Conservation (phyloP, 2,797 vertebrate genomes). For the Neosilurus mollespiculum region DNA sequence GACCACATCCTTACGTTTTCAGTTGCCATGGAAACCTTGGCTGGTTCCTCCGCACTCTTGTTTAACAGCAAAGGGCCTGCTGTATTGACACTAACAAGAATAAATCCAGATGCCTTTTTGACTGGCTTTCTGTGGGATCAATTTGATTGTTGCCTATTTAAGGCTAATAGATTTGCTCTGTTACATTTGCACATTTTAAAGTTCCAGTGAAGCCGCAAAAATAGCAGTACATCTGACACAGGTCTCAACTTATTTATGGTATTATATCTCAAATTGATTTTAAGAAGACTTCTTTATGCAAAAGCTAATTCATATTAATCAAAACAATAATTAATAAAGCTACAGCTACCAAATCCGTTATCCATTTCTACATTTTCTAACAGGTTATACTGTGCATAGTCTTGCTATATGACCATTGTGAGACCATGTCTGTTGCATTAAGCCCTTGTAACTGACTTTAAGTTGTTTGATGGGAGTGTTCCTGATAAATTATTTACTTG, state of each 20-base stretch:
- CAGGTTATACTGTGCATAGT: background rate
- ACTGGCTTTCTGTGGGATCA: background rate
- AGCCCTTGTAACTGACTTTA: background rate
- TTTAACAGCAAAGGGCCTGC: slow-evolving; percentile 47
- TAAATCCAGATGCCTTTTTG: slow-evolving; percentile 29
- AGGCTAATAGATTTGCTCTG: background rate
- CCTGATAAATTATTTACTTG: background rate
- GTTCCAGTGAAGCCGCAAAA: background rate
- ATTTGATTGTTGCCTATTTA: background rate
- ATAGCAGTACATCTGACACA: background rate
- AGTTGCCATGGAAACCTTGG: slow-evolving; percentile 79
- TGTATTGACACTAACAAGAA: slow-evolving; percentile 34
- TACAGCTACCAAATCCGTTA: background rate
- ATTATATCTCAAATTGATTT: background rate
- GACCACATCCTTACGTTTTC: slow-evolving; percentile 68
- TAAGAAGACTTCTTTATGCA: background rate
- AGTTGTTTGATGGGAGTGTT: background rate
- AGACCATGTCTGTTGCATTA: background rate
- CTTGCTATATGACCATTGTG: background rate
- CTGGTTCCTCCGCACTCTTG: slow-evolving; percentile 35
- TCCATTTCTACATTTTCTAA: slow-evolving; percentile 9
- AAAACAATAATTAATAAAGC: background rate
- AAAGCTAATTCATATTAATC: background rate
- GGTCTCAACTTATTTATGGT: background rate
- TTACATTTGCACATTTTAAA: background rate